phyloP scores from a whole-genome alignment of 2,113 vertebrate species.

The Galeopterus variegatus region DNA sequence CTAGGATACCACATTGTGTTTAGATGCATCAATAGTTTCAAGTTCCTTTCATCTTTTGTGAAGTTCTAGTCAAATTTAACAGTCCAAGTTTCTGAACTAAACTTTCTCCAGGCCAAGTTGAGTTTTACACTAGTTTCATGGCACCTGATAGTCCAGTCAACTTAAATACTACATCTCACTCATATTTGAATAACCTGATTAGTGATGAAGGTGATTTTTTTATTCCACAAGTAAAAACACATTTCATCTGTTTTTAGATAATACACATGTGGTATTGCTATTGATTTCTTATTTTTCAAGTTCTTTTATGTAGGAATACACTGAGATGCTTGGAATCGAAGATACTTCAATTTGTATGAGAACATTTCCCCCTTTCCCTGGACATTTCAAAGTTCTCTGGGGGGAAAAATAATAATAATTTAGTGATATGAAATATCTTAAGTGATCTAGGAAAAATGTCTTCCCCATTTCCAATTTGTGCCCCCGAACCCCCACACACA shows the following conservation, averaged over 20 bases:
- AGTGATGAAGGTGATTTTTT: not conserved
- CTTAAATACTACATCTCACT: not conserved
- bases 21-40: not conserved
- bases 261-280: not conserved
- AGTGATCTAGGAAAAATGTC: not conserved
- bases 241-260: not conserved
- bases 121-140: not conserved
- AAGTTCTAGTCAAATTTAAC: not conserved
- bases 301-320: not conserved
- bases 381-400: not conserved
- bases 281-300: not conserved
- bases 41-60: not conserved
- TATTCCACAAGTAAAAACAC: not conserved
- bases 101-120: not conserved
- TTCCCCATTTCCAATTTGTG: not conserved
- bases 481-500: no score
- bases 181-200: not conserved
- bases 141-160: not conserved
- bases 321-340: not conserved
- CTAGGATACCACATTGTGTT: not conserved
- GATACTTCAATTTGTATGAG: not conserved
- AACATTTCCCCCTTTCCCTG: not conserved
- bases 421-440: not conserved
- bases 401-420: not conserved
- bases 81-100: not conserved